Percentiles rank a stretch among this genome's conserved stretches.
phyloP scores from a whole-genome alignment of 64 coral and sea anemone species.

The Stichodactyla mertensii region DNA sequence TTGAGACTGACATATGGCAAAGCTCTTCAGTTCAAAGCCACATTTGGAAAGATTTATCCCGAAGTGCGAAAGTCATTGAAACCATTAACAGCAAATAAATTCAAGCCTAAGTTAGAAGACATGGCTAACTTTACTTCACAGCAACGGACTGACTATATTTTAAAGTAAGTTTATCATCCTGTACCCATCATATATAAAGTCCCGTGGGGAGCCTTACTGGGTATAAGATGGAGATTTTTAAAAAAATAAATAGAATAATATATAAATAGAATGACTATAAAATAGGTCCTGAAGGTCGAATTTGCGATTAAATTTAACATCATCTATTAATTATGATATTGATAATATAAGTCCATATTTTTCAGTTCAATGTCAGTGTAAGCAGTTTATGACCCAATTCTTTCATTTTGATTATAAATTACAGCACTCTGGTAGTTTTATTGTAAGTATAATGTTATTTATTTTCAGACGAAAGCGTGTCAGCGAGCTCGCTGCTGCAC shows the following conservation, averaged over 20 bases:
- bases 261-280: background rate
- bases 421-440: too few species aligned
- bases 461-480: constrained; percentile 35
- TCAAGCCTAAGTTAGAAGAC: constrained; percentile 29
- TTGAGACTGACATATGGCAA: constrained; percentile 44
- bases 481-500: constrained; percentile 19
- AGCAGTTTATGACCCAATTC: background rate
- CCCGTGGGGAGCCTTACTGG: background rate
- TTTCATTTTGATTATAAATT: background rate
- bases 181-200: background rate
- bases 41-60: background rate
- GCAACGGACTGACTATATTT: background rate
- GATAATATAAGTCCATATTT: too few species aligned
- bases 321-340: too few species aligned
- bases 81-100: background rate
- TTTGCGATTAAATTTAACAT: too few species aligned
- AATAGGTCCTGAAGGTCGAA: too few species aligned
- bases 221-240: background rate
- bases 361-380: too few species aligned
- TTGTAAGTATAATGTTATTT: background rate
- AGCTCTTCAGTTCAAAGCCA: constrained; percentile 34
- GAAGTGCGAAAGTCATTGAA: background rate
- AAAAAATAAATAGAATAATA: background rate
- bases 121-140: constrained; percentile 26
- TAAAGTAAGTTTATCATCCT: constrained; percentile 36